Percentiles rank a stretch among this genome's conserved stretches.
These are phyloP conservation scores for Etheostoma cragini DNA, from an alignment of 2,113 vertebrate genomes.

Conservation along the genomic window DNA sequence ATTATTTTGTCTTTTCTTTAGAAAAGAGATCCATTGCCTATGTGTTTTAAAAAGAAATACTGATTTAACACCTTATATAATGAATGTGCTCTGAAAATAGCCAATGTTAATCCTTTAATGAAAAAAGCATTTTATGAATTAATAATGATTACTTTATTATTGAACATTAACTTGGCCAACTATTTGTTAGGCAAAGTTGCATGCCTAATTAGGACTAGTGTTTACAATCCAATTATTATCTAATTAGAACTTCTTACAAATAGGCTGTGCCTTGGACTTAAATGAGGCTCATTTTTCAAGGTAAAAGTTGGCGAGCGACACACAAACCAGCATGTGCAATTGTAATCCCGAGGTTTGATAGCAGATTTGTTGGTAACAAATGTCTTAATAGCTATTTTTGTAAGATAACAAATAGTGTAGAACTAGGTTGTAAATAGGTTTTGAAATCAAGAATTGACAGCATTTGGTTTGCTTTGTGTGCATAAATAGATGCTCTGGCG, in stretches of 20 bases:
- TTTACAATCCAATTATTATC: constrained; percentile 46
- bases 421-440: background rate
- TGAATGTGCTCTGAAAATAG: background rate
- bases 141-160: constrained; percentile 9
- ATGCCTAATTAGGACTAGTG: constrained; percentile 33
- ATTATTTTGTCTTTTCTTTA: background rate
- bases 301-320: constrained; percentile 1
- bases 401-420: constrained; percentile 1
- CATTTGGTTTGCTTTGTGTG: constrained; percentile 31
- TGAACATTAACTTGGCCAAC: constrained; percentile 9
- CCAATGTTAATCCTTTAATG: background rate
- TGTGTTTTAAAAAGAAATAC: background rate
- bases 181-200: constrained; percentile 22
- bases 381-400: constrained; percentile 13
- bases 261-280: constrained; percentile 16
- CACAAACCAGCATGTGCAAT: background rate
- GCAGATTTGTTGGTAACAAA: constrained; percentile 22
- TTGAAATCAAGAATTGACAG: constrained; percentile 54
- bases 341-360: background rate
- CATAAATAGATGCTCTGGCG: constrained; percentile 12
- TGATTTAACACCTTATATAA: background rate
- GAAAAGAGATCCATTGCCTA: background rate
- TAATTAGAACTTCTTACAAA: constrained; percentile 35
- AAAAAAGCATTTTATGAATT: constrained; percentile 19
- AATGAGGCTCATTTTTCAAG: constrained; percentile 13